Conservation (phyloP, 2,888 invertebrate genomes). For the Cerceris ruficornis region DNA sequence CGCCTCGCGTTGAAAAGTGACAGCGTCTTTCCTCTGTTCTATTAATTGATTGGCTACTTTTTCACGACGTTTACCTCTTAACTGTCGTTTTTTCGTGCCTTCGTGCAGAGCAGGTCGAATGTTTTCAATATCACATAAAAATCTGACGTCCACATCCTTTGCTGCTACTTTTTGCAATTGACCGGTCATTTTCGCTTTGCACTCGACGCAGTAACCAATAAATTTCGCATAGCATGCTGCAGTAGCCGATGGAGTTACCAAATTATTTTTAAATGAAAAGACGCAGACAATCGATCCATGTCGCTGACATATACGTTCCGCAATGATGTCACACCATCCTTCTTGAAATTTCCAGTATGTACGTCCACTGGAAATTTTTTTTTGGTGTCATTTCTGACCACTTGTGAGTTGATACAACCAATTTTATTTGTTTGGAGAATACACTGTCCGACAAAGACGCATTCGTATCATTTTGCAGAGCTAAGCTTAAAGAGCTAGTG, state of each 20-base stretch:
- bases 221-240: slow-evolving; percentile 28
- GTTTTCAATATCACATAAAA: slow-evolving; percentile 40
- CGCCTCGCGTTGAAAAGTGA: slow-evolving; percentile 35
- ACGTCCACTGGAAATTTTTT: slow-evolving; percentile 25
- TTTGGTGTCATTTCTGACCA: background rate
- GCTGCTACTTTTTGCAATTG: slow-evolving; percentile 24
- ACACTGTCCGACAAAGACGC: slow-evolving; percentile 10
- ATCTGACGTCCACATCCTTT: slow-evolving; percentile 32
- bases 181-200: slow-evolving; percentile 39
- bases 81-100: slow-evolving; percentile 31
- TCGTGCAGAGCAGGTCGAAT: slow-evolving; percentile 26
- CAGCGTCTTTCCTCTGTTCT: slow-evolving; percentile 43
- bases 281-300: slow-evolving; percentile 31
- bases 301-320: slow-evolving; percentile 43
- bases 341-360: slow-evolving; percentile 41
- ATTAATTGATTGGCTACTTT: slow-evolving; percentile 39
- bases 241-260: slow-evolving; percentile 26
- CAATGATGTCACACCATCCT: slow-evolving; percentile 43
- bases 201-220: slow-evolving; percentile 37
- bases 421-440: slow-evolving; percentile 26
- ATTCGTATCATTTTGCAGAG: too few relatives aligned
- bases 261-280: slow-evolving; percentile 21
- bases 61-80: slow-evolving; percentile 41
- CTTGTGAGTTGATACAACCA: background rate
- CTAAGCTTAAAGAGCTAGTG: slow-evolving; percentile 9